phyloP scores from a whole-genome alignment of 2,888 invertebrate genomes.

The Patella caerulea region DNA sequence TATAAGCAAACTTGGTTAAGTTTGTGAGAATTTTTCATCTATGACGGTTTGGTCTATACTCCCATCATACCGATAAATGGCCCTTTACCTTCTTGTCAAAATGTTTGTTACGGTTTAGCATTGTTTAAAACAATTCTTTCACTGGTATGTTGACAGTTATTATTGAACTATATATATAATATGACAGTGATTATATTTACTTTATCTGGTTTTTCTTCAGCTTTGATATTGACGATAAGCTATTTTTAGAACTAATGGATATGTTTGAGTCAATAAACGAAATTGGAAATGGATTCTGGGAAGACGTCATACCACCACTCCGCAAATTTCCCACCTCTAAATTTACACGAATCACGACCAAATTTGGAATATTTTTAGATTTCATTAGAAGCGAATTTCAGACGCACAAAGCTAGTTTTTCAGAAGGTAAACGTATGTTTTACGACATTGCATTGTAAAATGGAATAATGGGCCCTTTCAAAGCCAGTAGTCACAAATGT shows the following conservation, averaged over 20 bases:
- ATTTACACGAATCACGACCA: not conserved
- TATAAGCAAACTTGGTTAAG: no score
- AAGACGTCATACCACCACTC: slow-evolving; percentile 28
- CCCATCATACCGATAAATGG: no score
- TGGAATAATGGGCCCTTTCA: no score
- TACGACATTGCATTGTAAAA: no score
- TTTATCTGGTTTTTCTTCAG: not conserved
- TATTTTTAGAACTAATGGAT: not conserved
- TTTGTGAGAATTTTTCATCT: no score
- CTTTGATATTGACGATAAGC: not conserved
- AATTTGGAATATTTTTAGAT: not conserved
- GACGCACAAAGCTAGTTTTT: slow-evolving; percentile 26
- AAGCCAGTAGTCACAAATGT: no score
- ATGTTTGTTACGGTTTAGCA: no score
- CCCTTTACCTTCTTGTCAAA: no score
- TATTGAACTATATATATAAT: no score
- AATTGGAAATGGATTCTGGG: slow-evolving; percentile 19
- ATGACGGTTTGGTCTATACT: no score
- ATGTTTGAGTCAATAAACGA: not conserved
- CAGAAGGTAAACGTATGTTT: slow-evolving; percentile 8
- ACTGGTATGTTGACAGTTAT: no score
- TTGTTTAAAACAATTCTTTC: no score
- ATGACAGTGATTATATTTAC: not conserved
- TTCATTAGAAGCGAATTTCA: slow-evolving; percentile 13
- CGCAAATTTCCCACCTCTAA: slow-evolving; percentile 16